Percentiles rank a stretch among this genome's conserved stretches.
phyloP scores from a whole-genome alignment of 2,113 vertebrate species.

The Zootoca vivipara region DNA sequence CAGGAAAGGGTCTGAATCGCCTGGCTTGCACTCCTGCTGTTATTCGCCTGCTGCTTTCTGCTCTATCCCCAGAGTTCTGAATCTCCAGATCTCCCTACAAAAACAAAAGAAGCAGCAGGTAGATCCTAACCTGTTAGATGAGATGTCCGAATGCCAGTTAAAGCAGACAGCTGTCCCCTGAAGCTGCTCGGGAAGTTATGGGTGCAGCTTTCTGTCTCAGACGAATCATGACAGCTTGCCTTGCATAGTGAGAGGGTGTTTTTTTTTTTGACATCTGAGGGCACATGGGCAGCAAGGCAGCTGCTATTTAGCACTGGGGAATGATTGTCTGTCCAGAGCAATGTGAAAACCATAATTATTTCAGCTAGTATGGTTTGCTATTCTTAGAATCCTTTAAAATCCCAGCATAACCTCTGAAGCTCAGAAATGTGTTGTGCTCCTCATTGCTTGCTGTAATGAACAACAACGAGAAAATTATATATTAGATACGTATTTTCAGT shows the following conservation, averaged over 20 bases:
- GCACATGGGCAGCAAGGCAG: background rate
- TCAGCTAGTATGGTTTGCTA: background rate
- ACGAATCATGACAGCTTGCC: background rate
- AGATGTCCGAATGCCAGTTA: background rate
- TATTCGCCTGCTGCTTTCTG: background rate
- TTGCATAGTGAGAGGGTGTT: background rate
- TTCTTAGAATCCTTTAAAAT: constrained; percentile 7
- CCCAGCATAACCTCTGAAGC: background rate
- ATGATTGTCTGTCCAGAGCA: background rate
- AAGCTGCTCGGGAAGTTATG: constrained; percentile 20
- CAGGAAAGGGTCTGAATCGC: constrained; percentile 10
- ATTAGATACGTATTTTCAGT: background rate
- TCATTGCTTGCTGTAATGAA: background rate
- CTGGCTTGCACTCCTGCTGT: constrained; percentile 28
- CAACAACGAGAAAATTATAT: background rate
- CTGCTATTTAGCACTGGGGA: background rate
- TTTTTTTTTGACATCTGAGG: background rate
- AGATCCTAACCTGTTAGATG: background rate
- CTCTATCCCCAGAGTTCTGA: background rate
- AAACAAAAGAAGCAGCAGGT: constrained; percentile 24
- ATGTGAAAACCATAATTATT: background rate
- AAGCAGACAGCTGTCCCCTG: background rate
- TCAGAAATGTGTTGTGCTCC: background rate
- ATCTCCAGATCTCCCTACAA: background rate
- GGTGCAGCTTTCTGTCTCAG: background rate